Evolutionary conservation across 2,797 vertebrate species (phyloP), one percentile per base, ranked within the genome.

Genomic region (Pyrocephalus nanus): DNA sequence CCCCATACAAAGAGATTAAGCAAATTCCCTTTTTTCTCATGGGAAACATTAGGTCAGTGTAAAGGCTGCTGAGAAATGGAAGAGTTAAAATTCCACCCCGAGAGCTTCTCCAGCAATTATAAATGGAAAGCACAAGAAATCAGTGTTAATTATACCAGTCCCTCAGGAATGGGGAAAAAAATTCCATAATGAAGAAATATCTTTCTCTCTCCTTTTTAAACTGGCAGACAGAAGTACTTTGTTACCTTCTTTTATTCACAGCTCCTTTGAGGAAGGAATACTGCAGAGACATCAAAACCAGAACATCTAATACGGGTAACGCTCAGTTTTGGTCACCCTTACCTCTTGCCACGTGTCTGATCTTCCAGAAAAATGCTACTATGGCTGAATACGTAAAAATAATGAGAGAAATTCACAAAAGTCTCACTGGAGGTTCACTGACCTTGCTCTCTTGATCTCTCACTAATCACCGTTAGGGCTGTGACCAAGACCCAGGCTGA

Each of bases 1-100:
- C 73, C 64, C 62, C 93, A 94, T 42, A 86, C 85, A 96, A 96
- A 89, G 91, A 95, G 88, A 90, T 84, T 96, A 95, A 97, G 55
- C 57, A 92, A 95, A 88, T 79, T 92, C 72, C 81, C n/a, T 92
- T 81, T 86, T 83, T 93, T 71, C 89, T 36, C 92, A 73, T 82
- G 77, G 71, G 85, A 88, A 95, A 92, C 0, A 0, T 45, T 32
- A 71, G 61, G 73, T 96, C 79, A 95, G 27, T 16, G 18, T 53
- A 85, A 91, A 95, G 64, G 25, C 53, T 86, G 27, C 26, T 13
- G 8, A 94, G 30, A 60, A 54, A 92, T 55, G 36, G 79, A 95
- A 93, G 88, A 69, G 86, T 95, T 96, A 96, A 96, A 96, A 96
- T 77, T 97, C 83, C 45, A 81, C 43, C 7, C 6, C 18, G 23